Conservation (phyloP, 2,888 invertebrate species). For the Holacanthella duospinosa region DNA sequence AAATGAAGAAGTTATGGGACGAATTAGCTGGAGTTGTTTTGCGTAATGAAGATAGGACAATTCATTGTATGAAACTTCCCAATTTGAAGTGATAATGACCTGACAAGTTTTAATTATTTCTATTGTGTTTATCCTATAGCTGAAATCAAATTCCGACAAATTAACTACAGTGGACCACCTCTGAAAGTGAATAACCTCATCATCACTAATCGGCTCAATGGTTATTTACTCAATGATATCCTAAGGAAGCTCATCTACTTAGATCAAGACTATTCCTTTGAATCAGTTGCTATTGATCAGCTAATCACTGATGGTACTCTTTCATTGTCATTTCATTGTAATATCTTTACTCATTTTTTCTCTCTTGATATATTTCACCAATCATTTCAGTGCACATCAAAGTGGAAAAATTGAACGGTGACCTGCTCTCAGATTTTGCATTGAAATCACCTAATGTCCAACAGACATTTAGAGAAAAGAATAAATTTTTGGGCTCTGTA, state of each 20-base stretch:
- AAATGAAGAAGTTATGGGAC: background rate
- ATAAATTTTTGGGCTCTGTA: conserved; percentile 13
- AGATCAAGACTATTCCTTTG: conserved; percentile 8
- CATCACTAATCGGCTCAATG: conserved; percentile 6
- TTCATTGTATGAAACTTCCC: conserved; percentile 1
- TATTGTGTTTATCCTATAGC: conserved; percentile 1
- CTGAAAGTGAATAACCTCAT: background rate
- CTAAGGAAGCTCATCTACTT: conserved; percentile 10
- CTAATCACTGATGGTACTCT: conserved; percentile 2
- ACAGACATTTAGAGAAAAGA: conserved; percentile 18
- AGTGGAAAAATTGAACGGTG: conserved; percentile 17
- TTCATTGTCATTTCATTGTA: too few species aligned
- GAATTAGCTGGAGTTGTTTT: background rate
- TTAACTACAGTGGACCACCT: background rate
- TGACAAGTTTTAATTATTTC: background rate
- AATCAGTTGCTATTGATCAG: background rate
- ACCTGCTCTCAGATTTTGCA: conserved; percentile 18
- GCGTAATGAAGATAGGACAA: background rate
- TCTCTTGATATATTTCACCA: conserved; percentile 2
- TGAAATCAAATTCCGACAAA: background rate
- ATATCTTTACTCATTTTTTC: too few species aligned
- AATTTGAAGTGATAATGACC: too few species aligned
- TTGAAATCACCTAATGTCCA: background rate
- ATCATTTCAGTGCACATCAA: background rate
- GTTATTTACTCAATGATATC: conserved; percentile 1